Evolutionary conservation across 2,888 invertebrate genomes (phyloP), one percentile per base, ranked within the genome.

Genomic region (Chaetogeoica ovagalla): DNA sequence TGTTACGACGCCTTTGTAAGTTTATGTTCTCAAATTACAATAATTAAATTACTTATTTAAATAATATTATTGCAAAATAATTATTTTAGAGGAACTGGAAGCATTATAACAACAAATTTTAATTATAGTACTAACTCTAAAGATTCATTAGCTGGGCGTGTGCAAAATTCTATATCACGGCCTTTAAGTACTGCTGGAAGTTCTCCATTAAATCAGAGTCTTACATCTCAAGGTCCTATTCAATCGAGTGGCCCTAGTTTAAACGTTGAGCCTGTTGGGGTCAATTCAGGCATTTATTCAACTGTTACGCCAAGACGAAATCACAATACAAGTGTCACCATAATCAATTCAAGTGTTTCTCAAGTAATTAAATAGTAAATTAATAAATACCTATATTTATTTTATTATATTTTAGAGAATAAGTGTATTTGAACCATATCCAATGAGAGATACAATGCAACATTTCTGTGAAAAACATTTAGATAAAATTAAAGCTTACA

Each of bases 401-500:
- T 48, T 48, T 13, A 48, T 48, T 48, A 13, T 13, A 48, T 48
- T 48, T 48, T 48, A 91, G 86, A 88, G 94, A 82, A 94, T 94
- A 87, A 93, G 93, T 85, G 94, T 94, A 74, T 94, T 94, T 86
- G 94, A 95, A 87, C 94, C 95, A 6, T 94, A 93, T 84, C 94
- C 94, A n/a, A 94, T 94, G 94, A 86, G 94, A 39, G 94, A 95
- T 86, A 94, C 94, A 0, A 95, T 97, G 62, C 95, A 96, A 85
- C 96, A 97, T 87, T 97, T 97, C 87, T 97, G 97, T 87, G 96
- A 96, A 87, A 97, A 97, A 86, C 96, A 97, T 86, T 87, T 96
- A 83, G 92, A 93, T 83, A 96, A 96, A 86, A 97, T 97, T 81
- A 94, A 95, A 86, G 89, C 91, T 30, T 97, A 94, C 85, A 96